Conservation (phyloP, 2,797 vertebrate genomes). For the Echiichthys vipera region DNA sequence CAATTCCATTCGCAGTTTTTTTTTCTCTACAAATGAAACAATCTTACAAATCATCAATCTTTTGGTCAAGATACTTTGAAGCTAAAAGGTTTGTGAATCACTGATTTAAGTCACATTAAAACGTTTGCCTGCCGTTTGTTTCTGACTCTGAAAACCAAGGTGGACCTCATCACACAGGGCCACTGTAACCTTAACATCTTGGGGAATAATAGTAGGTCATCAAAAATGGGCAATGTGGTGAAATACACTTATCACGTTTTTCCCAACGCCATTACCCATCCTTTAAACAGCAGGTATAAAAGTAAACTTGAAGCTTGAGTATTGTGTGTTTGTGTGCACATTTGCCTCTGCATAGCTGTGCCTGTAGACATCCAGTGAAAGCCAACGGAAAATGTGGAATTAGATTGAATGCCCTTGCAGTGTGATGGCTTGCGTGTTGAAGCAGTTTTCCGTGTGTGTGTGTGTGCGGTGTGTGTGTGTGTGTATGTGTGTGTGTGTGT, state of each 20-base stretch:
- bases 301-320: conserved; percentile 7
- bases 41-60: no score
- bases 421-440: conserved; percentile 62
- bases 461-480: not conserved
- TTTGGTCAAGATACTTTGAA: no score
- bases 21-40: no score
- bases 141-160: not conserved
- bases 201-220: conserved; percentile 3
- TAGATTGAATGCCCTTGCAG: conserved; percentile 71
- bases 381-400: conserved; percentile 71
- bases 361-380: conserved; percentile 60
- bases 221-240: not conserved
- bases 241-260: no score
- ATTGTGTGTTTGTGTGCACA: conserved; percentile 1
- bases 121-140: no score
- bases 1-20: no score
- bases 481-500: conserved; percentile 31
- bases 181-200: not conserved
- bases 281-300: not conserved
- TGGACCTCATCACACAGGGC: not conserved
- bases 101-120: no score
- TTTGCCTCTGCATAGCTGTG: conserved; percentile 42
- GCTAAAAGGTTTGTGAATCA: no score
- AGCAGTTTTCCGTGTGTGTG: conserved; percentile 42
- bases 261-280: not conserved